Evolutionary conservation across 2,113 vertebrate species (phyloP).

Genomic region (Glaucidium brasilianum): DNA sequence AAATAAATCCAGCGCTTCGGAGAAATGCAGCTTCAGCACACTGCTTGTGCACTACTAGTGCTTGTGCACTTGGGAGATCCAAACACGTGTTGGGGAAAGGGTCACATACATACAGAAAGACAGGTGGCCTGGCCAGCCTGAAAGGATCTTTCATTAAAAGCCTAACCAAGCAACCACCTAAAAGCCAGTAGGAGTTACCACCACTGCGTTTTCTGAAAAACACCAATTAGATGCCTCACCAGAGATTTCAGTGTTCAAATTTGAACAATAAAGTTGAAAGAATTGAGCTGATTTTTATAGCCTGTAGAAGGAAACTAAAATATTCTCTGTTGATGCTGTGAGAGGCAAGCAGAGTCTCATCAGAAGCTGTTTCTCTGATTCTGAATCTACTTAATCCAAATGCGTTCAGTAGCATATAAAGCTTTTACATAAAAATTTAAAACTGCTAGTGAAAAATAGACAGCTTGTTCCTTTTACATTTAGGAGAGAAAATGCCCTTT

Average conservation of each 20-base stretch:
- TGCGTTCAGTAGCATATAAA: neutral
- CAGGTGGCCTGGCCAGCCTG: neutral
- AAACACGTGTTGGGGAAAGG: accelerated
- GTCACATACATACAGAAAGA: neutral
- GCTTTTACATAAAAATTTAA: neutral
- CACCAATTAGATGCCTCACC: neutral
- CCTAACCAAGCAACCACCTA: neutral
- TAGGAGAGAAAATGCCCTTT: neutral
- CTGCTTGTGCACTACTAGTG: neutral
- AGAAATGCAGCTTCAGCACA: neutral
- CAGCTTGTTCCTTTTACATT: neutral
- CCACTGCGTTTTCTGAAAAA: neutral
- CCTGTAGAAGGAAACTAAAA: neutral
- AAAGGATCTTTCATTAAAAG: neutral
- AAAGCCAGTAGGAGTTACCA: neutral
- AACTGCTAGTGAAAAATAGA: neutral
- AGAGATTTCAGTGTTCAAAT: neutral
- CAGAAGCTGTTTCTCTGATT: neutral
- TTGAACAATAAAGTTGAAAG: neutral
- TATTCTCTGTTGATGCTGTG: neutral
- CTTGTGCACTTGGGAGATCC: no score
- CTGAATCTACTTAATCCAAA: neutral
- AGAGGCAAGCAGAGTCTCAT: neutral
- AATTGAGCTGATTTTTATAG: neutral
- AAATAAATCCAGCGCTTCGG: neutral